Percentiles rank a stretch among this genome's conserved stretches.
Conservation (phyloP, 2,888 invertebrate genomes). For the Autographa pulchrina region DNA sequence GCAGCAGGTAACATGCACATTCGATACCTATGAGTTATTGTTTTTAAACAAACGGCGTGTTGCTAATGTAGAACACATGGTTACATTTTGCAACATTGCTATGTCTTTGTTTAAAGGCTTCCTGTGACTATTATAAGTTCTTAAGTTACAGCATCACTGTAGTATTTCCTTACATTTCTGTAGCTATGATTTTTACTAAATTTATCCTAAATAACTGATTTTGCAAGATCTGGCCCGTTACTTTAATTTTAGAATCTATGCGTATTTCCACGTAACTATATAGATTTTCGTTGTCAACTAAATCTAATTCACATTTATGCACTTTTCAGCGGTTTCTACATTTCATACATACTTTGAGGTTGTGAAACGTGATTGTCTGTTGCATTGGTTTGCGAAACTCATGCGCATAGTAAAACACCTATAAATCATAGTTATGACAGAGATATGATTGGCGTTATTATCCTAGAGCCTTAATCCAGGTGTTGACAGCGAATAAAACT, state of each 20-base stretch:
- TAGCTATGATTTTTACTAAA: too few species aligned
- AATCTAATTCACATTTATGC: background rate
- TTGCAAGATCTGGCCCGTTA: too few species aligned
- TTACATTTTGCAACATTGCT: background rate
- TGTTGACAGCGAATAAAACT: slow-evolving; percentile 26
- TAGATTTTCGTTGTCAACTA: background rate
- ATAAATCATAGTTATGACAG: slow-evolving; percentile 50
- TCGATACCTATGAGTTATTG: slow-evolving; percentile 17
- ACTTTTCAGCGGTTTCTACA: slow-evolving; percentile 30
- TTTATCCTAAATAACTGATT: too few species aligned
- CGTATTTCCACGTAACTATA: background rate
- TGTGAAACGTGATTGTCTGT: slow-evolving; percentile 40
- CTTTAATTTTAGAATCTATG: background rate
- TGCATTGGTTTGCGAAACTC: slow-evolving; percentile 36
- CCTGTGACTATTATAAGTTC: background rate
- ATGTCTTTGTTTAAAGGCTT: slow-evolving; percentile 10
- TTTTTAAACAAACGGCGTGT: slow-evolving; percentile 14
- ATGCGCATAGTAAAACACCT: slow-evolving; percentile 42
- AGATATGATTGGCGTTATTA: slow-evolving; percentile 50
- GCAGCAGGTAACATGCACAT: slow-evolving; percentile 21
- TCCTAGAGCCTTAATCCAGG: slow-evolving; percentile 20
- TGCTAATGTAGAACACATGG: background rate
- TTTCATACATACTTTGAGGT: slow-evolving; percentile 15
- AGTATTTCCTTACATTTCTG: background rate
- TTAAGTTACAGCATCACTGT: slow-evolving; percentile 1